Base-by-base conservation (phyloP, 2,888 invertebrate genomes). In the Heliconius aoede region DNA sequence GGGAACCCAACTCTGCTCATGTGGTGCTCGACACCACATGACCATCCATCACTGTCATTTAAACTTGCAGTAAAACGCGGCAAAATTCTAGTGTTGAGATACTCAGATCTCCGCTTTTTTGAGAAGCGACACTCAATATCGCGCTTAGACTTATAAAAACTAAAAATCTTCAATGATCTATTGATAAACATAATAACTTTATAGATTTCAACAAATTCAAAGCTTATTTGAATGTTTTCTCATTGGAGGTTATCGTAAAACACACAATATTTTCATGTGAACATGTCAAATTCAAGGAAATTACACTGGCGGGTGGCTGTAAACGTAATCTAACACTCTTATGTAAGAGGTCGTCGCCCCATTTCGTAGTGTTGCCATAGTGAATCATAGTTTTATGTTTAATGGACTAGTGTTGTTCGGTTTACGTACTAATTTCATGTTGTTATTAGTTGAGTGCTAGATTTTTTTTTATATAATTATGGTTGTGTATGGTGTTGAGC, bases 341-440 rank as follows among this genome's bases (percentile, higher is more conserved):
- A 79, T 79, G 75, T 73, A 77, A 79, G 73, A 80, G 80, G 77
- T 80, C 78, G 64, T 76, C 78, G 74, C 28, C 79, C 79, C 72
- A 64, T 67, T 77, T 76, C 60, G 46, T 78, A 76, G 81, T 79
- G 72, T 61, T 77, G 81, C 81, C 81, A 80, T 84, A 86, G 78
- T 83, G 83, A 82, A 77, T 83, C 82, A 82, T 79, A 46, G 73
- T 61, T 74, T 71, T 60, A 67, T 72, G 72, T 26, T 46, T 72
- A 72, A 36, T 72, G 61, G 60, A 60, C 36, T 36, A 36, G 72
- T 61, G 60, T 40, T 60, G 36, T 72, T 40, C 60, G 11, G 11
- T 36, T 51, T 51, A 13, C 21, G 8, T 13, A 58, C 13, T 32
- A 24, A n/a, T 51, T 69, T 36, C 0, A 36, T 36, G 4, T 4